Conservation (phyloP, 2,888 invertebrate genomes). For the Parnassius smintheus region DNA sequence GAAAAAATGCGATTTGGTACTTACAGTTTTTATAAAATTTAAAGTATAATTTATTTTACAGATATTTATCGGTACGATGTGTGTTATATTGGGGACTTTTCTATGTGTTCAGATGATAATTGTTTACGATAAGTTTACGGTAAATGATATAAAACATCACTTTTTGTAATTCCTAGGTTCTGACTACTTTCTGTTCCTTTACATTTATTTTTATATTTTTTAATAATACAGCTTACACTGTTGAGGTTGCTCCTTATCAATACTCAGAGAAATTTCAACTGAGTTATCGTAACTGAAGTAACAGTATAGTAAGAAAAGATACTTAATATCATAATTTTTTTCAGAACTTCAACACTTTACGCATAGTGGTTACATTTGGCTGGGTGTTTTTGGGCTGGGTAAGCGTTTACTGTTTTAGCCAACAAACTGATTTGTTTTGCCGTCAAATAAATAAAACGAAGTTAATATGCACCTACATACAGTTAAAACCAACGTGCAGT, state of each 20-base stretch:
- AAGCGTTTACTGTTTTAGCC: slow-evolving; percentile 35
- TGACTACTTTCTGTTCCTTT: too few species aligned
- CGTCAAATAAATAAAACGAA: slow-evolving; percentile 56
- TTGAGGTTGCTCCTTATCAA: too few species aligned
- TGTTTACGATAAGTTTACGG: slow-evolving; percentile 44
- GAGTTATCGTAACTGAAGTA: too few species aligned
- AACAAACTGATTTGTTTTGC: slow-evolving; percentile 45
- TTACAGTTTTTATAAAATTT: neutral
- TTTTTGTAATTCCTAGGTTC: too few species aligned
- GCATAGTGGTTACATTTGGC: slow-evolving; percentile 41
- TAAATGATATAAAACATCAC: slow-evolving; percentile 28
- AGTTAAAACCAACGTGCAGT: slow-evolving; percentile 45
- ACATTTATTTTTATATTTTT: too few species aligned
- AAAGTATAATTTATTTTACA: slow-evolving; percentile 35
- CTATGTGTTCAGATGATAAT: slow-evolving; percentile 49
- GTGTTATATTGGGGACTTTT: slow-evolving; percentile 46
- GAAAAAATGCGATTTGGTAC: neutral
- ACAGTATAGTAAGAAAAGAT: too few species aligned
- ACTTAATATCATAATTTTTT: slow-evolving; percentile 1
- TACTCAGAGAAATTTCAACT: too few species aligned
- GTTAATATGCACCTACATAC: slow-evolving; percentile 57
- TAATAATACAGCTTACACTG: too few species aligned
- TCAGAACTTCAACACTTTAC: slow-evolving; percentile 41
- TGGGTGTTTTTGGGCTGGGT: slow-evolving; percentile 50
- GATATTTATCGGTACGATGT: slow-evolving; percentile 39